Evolutionary conservation across 1,140 invertebrate genomes (phyloP), one percentile per base, ranked within the genome.

Genomic region (Macrotrachela quadricornifera): DNA sequence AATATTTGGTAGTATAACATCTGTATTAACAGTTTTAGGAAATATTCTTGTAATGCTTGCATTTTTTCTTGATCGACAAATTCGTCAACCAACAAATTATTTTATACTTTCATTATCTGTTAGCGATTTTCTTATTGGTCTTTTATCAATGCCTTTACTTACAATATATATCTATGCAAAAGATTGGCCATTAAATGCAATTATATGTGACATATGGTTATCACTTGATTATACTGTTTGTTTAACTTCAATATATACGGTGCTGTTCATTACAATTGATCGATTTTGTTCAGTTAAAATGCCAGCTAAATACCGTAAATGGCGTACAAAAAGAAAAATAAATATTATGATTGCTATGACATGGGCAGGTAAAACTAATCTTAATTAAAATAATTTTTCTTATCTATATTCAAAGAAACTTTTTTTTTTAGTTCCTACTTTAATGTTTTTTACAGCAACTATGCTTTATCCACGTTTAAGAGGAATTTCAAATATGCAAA

Each of bases 391-490:
- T 30, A 30, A 4, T 30, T 30, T 30, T 2, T 30, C 8, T 30
- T 30, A 2, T 30, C 21, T 4, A 30, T 30, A n/a, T n/a, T n/a
- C n/a, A n/a, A n/a, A n/a, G n/a, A n/a, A n/a, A n/a, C n/a, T n/a
- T n/a, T n/a, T n/a, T n/a, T 30, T 4, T 30, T 8, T 96, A 38
- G 82, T 97, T 54, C 92, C 94, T 8, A 82, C 86, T 1, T 69
- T 94, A 14, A 72, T 99, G 6, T 99, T 99, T 69, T 97, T 97
- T 67, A 88, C 88, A 49, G 88, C 85, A 51, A 96, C 99, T 57
- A 94, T 99, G 63, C 92, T 91, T 36, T 99, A 94, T 90, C 90
- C 95, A 90, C 65, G 95, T 95, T 62, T 80, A 88, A 38, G 91
- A 91, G 2, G 82, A 82, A 61, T 72, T 87, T 52, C 84, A 91